A percentile compares a stretch with the other conserved stretches of the same genome.
These are phyloP conservation scores for Festucalex cinctus DNA, from an alignment of 2,113 vertebrate genomes.

Conservation along the genomic window DNA sequence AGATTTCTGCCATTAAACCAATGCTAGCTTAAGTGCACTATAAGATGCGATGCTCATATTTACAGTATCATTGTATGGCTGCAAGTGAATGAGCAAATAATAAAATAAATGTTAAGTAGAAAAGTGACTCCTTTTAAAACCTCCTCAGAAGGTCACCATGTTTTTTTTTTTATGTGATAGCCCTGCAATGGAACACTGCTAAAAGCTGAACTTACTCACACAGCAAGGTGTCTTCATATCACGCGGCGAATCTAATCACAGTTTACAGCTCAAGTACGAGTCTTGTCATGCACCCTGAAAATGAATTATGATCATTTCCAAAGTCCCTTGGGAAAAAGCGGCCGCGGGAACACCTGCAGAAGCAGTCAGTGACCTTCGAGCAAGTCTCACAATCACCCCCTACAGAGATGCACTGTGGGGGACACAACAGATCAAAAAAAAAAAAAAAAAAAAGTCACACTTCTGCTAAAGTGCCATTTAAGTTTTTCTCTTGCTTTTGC, in stretches of 20 bases:
- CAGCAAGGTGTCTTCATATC: conserved; percentile 36
- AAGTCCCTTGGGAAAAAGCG: conserved; percentile 25
- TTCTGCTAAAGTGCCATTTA: conserved; percentile 21
- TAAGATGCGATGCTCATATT: neutral
- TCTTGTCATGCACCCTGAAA: conserved; percentile 51
- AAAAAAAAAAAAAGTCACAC: conserved; percentile 1
- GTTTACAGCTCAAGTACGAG: conserved; percentile 47
- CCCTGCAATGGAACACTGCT: conserved; percentile 11
- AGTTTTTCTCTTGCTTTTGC: neutral
- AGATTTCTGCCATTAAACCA: neutral
- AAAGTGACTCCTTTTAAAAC: neutral
- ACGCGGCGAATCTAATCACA: conserved; percentile 60
- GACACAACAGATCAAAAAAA: conserved; percentile 15
- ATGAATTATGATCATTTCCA: conserved; percentile 63
- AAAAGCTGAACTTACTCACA: conserved; percentile 36
- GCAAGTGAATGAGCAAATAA: neutral
- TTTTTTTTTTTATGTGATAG: conserved; percentile 31
- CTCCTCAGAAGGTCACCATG: conserved; percentile 19
- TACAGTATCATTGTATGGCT: neutral
- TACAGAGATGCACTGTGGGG: conserved; percentile 40
- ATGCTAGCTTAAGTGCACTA: neutral
- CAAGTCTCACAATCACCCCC: conserved; percentile 21
- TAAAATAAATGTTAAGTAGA: neutral
- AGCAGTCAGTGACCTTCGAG: conserved; percentile 31
- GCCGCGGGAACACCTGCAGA: conserved; percentile 18